Percentiles rank a stretch among this genome's conserved stretches.
phyloP scores from a whole-genome alignment of 2,113 vertebrate species.

The Myotis brandtii region DNA sequence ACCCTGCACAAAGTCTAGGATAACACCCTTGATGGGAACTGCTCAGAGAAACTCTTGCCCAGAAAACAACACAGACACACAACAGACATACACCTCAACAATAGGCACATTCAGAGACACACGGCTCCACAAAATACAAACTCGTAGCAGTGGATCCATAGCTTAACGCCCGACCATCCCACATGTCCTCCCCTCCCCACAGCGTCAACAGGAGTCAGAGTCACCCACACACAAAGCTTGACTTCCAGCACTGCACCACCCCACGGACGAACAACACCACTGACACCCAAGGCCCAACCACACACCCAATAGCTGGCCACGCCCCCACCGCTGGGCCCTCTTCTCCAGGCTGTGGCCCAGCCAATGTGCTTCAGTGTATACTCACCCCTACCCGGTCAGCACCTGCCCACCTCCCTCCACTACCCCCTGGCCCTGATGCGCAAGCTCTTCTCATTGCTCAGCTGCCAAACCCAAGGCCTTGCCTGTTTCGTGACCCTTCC shows the following conservation, averaged over 20 bases:
- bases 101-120: neutral
- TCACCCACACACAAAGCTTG: neutral
- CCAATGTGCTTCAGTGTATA: too few relatives aligned
- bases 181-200: neutral
- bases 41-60: neutral
- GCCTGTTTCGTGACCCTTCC: neutral
- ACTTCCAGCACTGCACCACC: neutral
- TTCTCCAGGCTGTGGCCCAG: neutral
- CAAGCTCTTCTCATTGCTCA: neutral
- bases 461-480: neutral
- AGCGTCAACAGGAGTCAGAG: neutral
- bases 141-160: neutral
- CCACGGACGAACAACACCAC: rapidly evolving
- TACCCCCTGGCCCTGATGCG: rapidly evolving
- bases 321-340: neutral
- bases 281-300: neutral
- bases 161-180: neutral
- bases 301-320: neutral
- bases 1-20: neutral
- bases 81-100: neutral
- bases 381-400: rapidly evolving
- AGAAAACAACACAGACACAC: neutral
- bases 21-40: neutral
- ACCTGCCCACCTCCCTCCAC: neutral
- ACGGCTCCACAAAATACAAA: neutral